phyloP scores from a whole-genome alignment of 2,888 invertebrate species.

The Ectemnius lituratus region DNA sequence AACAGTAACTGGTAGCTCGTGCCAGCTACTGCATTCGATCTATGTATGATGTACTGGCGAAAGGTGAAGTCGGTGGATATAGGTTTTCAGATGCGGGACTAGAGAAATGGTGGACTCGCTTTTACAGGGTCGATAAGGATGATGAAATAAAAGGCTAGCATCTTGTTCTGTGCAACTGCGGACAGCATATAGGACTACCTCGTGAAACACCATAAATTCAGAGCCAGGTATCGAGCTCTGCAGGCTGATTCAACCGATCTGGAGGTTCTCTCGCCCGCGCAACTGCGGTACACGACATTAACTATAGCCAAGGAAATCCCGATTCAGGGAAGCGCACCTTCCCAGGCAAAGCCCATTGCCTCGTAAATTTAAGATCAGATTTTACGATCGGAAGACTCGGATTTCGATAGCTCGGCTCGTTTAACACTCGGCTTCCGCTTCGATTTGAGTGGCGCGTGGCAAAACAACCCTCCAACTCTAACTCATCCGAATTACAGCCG shows the following conservation, averaged over 20 bases:
- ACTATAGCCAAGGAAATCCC: neutral
- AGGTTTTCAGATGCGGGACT: neutral
- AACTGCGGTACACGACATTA: neutral
- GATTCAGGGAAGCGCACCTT: neutral
- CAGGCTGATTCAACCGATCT: conserved; percentile 7
- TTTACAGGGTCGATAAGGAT: neutral
- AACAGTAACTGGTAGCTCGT: neutral
- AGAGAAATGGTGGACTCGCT: neutral
- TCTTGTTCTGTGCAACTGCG: conserved; percentile 6
- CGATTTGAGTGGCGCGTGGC: conserved; percentile 1
- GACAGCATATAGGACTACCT: conserved; percentile 1
- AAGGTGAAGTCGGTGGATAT: conserved; percentile 16
- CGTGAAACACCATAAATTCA: conserved; percentile 4
- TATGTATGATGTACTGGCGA: neutral
- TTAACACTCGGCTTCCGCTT: neutral
- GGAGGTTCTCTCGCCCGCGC: neutral
- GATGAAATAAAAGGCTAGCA: neutral
- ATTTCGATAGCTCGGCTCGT: neutral
- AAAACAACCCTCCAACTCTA: too few relatives aligned
- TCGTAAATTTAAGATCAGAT: conserved; percentile 44
- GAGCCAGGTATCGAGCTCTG: conserved; percentile 7
- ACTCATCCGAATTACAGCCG: too few relatives aligned
- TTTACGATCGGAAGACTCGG: conserved; percentile 26
- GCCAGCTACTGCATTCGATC: neutral
- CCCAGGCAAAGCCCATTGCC: neutral